Evolutionary conservation across 2,797 vertebrate species (phyloP), one percentile per base, ranked within the genome.

Genomic region (Acanthurus leucopareius): DNA sequence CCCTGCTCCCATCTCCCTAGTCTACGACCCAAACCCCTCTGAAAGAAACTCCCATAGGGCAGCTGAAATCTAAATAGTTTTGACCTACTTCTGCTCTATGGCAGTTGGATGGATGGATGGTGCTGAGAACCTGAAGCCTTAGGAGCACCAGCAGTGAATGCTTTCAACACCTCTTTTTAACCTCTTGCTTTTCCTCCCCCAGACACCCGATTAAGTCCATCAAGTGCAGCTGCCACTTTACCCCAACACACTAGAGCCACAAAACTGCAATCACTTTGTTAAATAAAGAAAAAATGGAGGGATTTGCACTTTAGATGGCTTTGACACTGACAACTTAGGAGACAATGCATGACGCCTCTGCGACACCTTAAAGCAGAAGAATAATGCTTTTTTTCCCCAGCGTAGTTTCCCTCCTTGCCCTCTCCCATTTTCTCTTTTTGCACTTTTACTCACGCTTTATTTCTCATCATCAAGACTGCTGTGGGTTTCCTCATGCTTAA

Each of bases 31-130:
- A 59, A 64, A 86, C 79, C 79, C 72, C 59, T 69, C 57, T 86
- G 86, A 86, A 80, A 83, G 81, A 82, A 79, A 71, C 75, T 88
- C 86, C 80, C 83, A 72, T 5, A 45, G 78, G 84, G 75, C 61
- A 53, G 69, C 79, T 84, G 86, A 79, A 91, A 86, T 89, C 74
- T 89, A 89, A 91, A 89, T 90, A 89, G 73, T 86, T 84, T 77
- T 91, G 88, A 87, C 92, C 92, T 91, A 90, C 86, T 92, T 92
- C 72, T 84, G 66, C 77, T 70, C 9, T 2, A 77, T 61, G 75
- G 73, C 68, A 80, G 25, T 25, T 25, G 25, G 78, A 82, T 81
- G 61, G 80, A 86, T 83, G 69, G 76, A 84, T 80, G 82, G 66
- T 44, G 59, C 71, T 15, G 59, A 81, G 82, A 86, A 85, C 73